Conservation (phyloP, 2,797 vertebrate genomes). For the Tenualosa ilisha region DNA sequence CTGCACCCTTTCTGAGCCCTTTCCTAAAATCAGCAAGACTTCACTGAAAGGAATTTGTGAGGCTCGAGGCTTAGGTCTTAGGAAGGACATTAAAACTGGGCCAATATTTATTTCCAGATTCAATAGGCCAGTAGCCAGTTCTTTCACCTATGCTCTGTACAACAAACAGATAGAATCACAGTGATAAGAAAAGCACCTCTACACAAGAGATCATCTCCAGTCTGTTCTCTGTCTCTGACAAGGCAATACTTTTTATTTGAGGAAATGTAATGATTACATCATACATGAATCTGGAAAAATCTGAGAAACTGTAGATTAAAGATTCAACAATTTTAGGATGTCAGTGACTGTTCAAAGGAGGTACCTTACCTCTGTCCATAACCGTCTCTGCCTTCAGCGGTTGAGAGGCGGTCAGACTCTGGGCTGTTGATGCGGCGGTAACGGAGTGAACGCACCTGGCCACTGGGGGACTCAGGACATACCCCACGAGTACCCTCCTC, state of each 20-base stretch:
- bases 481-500: slow-evolving; percentile 83
- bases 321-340: not conserved
- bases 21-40: too few relatives aligned
- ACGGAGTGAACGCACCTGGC: slow-evolving; percentile 84
- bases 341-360: not conserved
- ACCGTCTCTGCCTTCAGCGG: slow-evolving; percentile 85
- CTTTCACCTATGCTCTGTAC: too few relatives aligned
- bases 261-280: not conserved
- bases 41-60: too few relatives aligned
- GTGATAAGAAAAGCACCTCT: too few relatives aligned
- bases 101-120: too few relatives aligned
- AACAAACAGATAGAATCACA: too few relatives aligned
- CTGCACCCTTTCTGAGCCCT: too few relatives aligned
- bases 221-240: not conserved
- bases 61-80: too few relatives aligned
- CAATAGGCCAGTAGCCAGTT: too few relatives aligned
- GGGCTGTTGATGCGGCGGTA: slow-evolving; percentile 92
- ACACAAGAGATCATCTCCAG: not conserved
- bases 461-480: slow-evolving; percentile 86
- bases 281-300: not conserved
- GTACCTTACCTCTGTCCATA: slow-evolving; percentile 83
- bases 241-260: not conserved
- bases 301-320: not conserved
- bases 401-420: slow-evolving; percentile 90
- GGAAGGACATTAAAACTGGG: too few relatives aligned